Base-by-base conservation (phyloP, 2,797 vertebrate genomes). In the Mallotus villosus region DNA sequence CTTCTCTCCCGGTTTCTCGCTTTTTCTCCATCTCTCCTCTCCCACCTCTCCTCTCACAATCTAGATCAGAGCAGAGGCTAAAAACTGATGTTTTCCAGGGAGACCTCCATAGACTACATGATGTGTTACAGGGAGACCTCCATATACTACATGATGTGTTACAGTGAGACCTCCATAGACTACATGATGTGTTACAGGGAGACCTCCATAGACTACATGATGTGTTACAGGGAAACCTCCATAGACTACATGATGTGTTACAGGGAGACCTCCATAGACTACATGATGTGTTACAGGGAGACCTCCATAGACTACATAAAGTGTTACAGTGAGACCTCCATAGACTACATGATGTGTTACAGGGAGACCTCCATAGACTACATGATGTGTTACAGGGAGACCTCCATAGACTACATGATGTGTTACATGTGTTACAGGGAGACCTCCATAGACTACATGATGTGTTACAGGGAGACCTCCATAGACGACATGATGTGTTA, bases 1-100 rank as follows among this genome's bases (percentile, higher is more conserved):
- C n/a, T 34, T 55, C 49, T 41, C 65, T 53, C 65, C n/a, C n/a
- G 29, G 19, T 29, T 24, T 61, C 59, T 61, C 59, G 22, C 63
- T 65, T 27, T 41, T 12, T 24, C 64, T 49, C 64, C 17, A 22
- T 34, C n/a, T 65, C 27, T 49, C 27, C 21, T 60, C 58, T 60
- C 59, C 24, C 24, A 2, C 59, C 24, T 24, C 24, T 21, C 3
- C 8, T 21, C 21, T 60, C 58, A 24, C 63, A 22, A 11, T 29
- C 32, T 59, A 17, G 16, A 34, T 63, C 62, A 37, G 19, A 37
- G 32, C 61, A 29, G 11, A 25, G 2, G 59, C 37, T n/a, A n/a
- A n/a, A n/a, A n/a, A n/a, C n/a, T n/a, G n/a, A n/a, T 41, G 9
- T 17, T 55, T 55, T 1, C n/a, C 51, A 55, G 3, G 16, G 16